These are phyloP conservation scores for Polydrusus cervinus DNA, from an alignment of 2,888 invertebrate species.

Conservation along the genomic window DNA sequence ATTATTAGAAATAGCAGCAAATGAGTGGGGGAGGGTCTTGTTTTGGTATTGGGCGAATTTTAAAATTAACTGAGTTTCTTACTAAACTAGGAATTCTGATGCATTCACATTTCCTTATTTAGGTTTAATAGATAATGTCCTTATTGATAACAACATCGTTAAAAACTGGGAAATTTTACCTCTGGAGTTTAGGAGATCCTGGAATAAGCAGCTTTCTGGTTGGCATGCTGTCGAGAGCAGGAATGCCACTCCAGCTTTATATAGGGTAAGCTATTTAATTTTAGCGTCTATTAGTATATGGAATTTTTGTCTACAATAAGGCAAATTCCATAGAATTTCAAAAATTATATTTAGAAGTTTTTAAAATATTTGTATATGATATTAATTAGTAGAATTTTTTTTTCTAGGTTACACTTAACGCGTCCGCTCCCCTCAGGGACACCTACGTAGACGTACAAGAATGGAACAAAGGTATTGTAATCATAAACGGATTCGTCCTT, in stretches of 20 bases:
- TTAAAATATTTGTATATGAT: neutral
- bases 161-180: slow-evolving; percentile 70
- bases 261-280: slow-evolving; percentile 64
- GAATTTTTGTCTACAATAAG: too few relatives aligned
- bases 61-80: too few relatives aligned
- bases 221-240: slow-evolving; percentile 81
- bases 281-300: too few relatives aligned
- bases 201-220: slow-evolving; percentile 64
- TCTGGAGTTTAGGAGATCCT: slow-evolving; percentile 72
- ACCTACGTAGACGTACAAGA: slow-evolving; percentile 85
- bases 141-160: slow-evolving; percentile 67
- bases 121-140: slow-evolving; percentile 67
- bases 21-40: too few relatives aligned
- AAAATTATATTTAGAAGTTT: too few relatives aligned
- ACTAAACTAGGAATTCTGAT: too few relatives aligned
- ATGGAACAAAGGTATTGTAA: slow-evolving; percentile 90
- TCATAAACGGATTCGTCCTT: slow-evolving; percentile 89
- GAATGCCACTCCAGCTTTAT: slow-evolving; percentile 75
- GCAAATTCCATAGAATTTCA: too few relatives aligned
- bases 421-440: slow-evolving; percentile 73
- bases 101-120: neutral
- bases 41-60: too few relatives aligned
- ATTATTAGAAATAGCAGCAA: too few relatives aligned
- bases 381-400: neutral
- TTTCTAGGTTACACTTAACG: slow-evolving; percentile 48